Percentiles rank a stretch among this genome's conserved stretches.
Conservation (phyloP, 2,113 vertebrate species). For the Taurulus bubalis region DNA sequence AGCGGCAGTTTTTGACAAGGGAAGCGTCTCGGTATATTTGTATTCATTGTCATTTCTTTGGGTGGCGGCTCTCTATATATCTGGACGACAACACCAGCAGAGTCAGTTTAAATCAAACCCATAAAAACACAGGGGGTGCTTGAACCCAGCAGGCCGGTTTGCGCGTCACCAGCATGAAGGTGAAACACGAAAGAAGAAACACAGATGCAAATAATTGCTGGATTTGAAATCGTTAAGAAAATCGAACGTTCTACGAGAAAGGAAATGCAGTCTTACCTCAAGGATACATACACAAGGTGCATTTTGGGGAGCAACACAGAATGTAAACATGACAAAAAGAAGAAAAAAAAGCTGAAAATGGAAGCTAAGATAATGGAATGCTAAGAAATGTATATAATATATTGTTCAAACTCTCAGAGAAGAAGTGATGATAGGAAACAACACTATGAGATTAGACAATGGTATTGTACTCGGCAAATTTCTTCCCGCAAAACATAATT, state of each 20-base stretch:
- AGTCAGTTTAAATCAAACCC: neutral
- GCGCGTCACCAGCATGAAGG: too few species aligned
- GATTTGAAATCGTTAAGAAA: too few species aligned
- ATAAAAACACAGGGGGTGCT: too few species aligned
- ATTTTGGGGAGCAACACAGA: neutral
- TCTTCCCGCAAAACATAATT: constrained; percentile 19
- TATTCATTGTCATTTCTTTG: neutral
- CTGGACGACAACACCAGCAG: neutral
- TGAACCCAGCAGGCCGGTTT: too few species aligned
- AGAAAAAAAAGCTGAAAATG: neutral
- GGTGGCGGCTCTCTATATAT: neutral
- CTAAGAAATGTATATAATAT: neutral
- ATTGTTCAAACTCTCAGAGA: neutral
- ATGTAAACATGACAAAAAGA: neutral
- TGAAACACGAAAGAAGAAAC: too few species aligned
- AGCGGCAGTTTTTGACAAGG: too few species aligned
- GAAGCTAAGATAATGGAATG: too few species aligned
- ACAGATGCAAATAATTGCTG: too few species aligned
- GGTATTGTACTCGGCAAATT: constrained; percentile 14
- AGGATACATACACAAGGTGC: neutral
- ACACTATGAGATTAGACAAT: neutral
- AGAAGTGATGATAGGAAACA: constrained; percentile 14
- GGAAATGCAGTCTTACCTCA: neutral
- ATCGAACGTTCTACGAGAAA: too few species aligned
- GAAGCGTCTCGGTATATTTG: too few species aligned